A percentile compares a stretch with the other conserved stretches of the same genome.
Conservation (phyloP, 2,888 invertebrate species). For the Liposcelis brunnea region DNA sequence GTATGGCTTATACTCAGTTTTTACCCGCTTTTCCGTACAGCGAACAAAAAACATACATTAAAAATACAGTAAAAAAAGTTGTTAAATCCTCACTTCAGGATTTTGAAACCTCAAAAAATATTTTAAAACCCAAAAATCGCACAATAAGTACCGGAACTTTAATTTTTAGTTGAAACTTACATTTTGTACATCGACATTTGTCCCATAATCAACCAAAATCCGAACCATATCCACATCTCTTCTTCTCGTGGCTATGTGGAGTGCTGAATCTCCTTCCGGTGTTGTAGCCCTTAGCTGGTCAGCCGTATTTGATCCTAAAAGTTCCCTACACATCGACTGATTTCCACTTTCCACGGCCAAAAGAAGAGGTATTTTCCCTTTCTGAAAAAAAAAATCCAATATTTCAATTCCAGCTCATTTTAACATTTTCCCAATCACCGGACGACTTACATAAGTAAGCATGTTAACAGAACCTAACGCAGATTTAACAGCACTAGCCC, state of each 20-base stretch:
- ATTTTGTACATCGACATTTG: constrained; percentile 81
- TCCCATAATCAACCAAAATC: constrained; percentile 82
- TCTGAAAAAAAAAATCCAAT: constrained; percentile 42
- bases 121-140: too few species aligned
- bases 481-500: constrained; percentile 4
- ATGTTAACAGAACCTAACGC: constrained; percentile 11
- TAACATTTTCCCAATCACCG: too few species aligned
- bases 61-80: too few species aligned
- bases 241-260: constrained; percentile 86
- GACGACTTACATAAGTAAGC: not conserved
- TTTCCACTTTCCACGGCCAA: constrained; percentile 90
- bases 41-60: too few species aligned
- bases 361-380: constrained; percentile 83
- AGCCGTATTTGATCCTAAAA: constrained; percentile 70
- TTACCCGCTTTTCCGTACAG: too few species aligned
- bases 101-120: too few species aligned
- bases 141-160: too few species aligned
- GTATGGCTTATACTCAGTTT: too few species aligned
- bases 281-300: constrained; percentile 75
- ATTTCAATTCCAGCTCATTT: too few species aligned
- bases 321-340: constrained; percentile 85
- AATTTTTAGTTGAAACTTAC: constrained; percentile 25
- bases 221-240: constrained; percentile 86
- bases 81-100: too few species aligned
- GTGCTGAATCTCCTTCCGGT: constrained; percentile 77